phyloP scores from a whole-genome alignment of 2,888 invertebrate species.

The Dynastes maya region DNA sequence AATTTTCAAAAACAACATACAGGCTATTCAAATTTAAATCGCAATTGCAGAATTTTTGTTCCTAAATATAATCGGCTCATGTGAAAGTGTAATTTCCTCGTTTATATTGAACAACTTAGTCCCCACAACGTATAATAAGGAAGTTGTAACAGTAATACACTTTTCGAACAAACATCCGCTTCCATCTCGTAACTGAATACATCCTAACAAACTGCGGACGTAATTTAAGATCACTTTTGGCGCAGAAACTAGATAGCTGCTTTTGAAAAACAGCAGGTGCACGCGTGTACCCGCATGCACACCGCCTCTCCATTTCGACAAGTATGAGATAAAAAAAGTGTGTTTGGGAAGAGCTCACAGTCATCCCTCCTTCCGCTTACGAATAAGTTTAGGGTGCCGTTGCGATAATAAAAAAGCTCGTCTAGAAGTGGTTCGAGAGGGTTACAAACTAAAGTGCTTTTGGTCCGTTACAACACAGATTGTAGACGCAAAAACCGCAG shows the following conservation, averaged over 20 bases:
- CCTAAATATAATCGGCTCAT: no score
- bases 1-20: no score
- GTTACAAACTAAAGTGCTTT: neutral
- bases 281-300: slow-evolving; percentile 37
- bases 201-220: slow-evolving; percentile 2
- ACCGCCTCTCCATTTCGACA: neutral
- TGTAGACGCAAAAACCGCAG: slow-evolving; percentile 9
- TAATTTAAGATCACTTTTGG: slow-evolving; percentile 10
- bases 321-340: neutral
- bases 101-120: neutral
- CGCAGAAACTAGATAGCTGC: slow-evolving; percentile 14
- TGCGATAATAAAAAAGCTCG: neutral
- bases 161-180: slow-evolving; percentile 23
- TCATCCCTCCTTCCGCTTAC: neutral
- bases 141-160: slow-evolving; percentile 11
- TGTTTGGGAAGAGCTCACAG: neutral
- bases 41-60: no score
- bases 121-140: slow-evolving; percentile 4
- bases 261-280: slow-evolving; percentile 40
- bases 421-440: neutral
- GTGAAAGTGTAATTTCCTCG: neutral
- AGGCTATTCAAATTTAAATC: no score
- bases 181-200: neutral
- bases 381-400: slow-evolving; percentile 9
- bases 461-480: neutral